phyloP scores from a whole-genome alignment of 1,140 invertebrate species.

The Ceratina calcarata region DNA sequence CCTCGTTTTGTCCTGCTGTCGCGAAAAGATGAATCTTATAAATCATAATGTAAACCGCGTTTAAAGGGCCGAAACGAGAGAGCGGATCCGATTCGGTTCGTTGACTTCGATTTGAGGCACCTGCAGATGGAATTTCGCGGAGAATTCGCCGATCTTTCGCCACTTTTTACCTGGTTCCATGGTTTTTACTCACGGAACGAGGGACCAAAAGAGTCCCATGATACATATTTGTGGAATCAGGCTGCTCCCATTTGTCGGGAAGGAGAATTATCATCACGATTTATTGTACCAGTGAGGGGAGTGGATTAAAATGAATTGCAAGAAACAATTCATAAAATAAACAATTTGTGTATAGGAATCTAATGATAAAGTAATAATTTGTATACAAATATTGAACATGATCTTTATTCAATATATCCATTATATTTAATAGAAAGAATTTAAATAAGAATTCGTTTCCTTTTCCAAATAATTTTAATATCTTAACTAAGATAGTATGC shows the following conservation, averaged over 20 bases:
- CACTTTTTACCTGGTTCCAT: no score
- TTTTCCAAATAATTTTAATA: no score
- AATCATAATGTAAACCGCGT: constrained; percentile 58
- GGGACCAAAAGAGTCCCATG: no score
- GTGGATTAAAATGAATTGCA: background rate
- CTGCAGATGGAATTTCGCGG: constrained; percentile 11
- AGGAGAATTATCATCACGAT: constrained; percentile 9
- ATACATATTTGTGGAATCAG: no score
- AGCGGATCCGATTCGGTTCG: constrained; percentile 11
- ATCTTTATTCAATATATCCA: background rate
- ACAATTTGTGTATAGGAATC: background rate
- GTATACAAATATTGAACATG: background rate
- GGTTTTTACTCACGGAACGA: no score
- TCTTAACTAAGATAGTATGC: no score
- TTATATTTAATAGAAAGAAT: no score
- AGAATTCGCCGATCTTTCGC: background rate
- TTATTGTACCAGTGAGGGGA: background rate
- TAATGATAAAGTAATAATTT: background rate
- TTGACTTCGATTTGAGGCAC: background rate
- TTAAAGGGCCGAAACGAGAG: constrained; percentile 28
- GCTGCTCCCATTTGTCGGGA: constrained; percentile 1
- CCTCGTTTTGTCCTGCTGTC: constrained; percentile 6
- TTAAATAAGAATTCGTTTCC: no score
- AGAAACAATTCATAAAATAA: background rate
- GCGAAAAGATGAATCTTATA: constrained; percentile 53